Percentiles rank a stretch among this genome's conserved stretches.
phyloP scores from a whole-genome alignment of 2,797 vertebrate species.

The Sebastes taczanowskii region DNA sequence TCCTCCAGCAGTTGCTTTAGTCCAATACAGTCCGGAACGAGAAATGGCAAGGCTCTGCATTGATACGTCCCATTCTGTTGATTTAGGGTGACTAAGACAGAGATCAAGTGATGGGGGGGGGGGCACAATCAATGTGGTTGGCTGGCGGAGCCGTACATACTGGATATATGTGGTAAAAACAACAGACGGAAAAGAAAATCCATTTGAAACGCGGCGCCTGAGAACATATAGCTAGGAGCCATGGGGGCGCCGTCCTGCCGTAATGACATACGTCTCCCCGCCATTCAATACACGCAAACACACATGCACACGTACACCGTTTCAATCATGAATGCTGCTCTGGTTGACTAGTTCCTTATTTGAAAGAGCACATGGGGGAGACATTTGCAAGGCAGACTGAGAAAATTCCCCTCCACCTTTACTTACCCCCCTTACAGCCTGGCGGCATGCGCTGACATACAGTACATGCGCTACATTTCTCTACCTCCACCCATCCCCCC shows the following conservation, averaged over 20 bases:
- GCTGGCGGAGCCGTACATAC: constrained; percentile 36
- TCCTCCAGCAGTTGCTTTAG: constrained; percentile 24
- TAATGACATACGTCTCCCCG: constrained; percentile 61
- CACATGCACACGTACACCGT: constrained; percentile 14
- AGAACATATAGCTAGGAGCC: constrained; percentile 60
- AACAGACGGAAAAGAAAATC: constrained; percentile 54
- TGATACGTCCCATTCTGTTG: constrained; percentile 47
- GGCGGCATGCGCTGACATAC: constrained; percentile 17
- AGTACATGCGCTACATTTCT: constrained; percentile 42
- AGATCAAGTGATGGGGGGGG: constrained; percentile 39
- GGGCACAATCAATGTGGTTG: constrained; percentile 28
- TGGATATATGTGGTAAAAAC: constrained; percentile 65
- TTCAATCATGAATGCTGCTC: constrained; percentile 57
- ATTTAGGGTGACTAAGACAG: constrained; percentile 45
- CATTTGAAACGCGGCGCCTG: constrained; percentile 64
- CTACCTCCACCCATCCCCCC: constrained; percentile 19
- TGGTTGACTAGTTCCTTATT: constrained; percentile 65
- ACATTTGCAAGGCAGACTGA: constrained; percentile 56
- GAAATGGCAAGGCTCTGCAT: constrained; percentile 29
- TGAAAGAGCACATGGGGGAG: constrained; percentile 57
- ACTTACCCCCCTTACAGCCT: constrained; percentile 4
- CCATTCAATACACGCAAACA: constrained; percentile 38
- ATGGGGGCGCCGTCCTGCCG: constrained; percentile 31
- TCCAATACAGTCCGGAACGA: constrained; percentile 11
- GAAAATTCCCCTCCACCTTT: constrained; percentile 23